Evolutionary conservation across 2,797 vertebrate species (phyloP).

Genomic region (Hydrophis major): DNA sequence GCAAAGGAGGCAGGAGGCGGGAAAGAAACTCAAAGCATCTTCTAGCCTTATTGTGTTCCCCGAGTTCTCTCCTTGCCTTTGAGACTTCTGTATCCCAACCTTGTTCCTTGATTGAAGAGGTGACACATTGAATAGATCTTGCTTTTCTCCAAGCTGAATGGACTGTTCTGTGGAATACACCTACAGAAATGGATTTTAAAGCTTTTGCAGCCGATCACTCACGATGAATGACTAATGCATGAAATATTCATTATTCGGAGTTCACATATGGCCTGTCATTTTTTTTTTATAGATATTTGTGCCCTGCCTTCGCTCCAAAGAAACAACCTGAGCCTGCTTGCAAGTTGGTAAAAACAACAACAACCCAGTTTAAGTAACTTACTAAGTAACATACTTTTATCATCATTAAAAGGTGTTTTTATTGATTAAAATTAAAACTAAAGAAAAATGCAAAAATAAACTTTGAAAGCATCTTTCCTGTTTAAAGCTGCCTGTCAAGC

Average conservation of each 20-base stretch:
- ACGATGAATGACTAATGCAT: neutral
- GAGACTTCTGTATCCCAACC: slow-evolving; percentile 50
- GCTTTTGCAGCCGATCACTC: neutral
- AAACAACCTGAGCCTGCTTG: neutral
- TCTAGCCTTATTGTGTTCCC: slow-evolving; percentile 48
- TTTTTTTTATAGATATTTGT: neutral
- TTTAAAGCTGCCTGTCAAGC: neutral
- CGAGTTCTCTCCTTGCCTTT: slow-evolving; percentile 52
- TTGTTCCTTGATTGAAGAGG: slow-evolving; percentile 44
- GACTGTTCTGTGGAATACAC: neutral
- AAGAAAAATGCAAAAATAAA: too few species aligned
- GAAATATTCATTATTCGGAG: neutral
- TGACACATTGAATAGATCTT: slow-evolving; percentile 63
- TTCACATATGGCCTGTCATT: neutral
- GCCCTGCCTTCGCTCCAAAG: neutral
- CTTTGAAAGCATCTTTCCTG: neutral
- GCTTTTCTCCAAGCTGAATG: slow-evolving; percentile 17
- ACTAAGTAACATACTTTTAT: too few species aligned
- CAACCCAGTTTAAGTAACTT: too few species aligned
- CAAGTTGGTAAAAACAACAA: neutral
- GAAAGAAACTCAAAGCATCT: slow-evolving; percentile 28
- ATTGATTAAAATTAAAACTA: too few species aligned
- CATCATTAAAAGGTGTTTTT: too few species aligned
- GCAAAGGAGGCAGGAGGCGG: neutral
- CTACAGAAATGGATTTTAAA: neutral